Conservation (phyloP, 2,113 vertebrate genomes). For the Ctenodactylus gundi region DNA sequence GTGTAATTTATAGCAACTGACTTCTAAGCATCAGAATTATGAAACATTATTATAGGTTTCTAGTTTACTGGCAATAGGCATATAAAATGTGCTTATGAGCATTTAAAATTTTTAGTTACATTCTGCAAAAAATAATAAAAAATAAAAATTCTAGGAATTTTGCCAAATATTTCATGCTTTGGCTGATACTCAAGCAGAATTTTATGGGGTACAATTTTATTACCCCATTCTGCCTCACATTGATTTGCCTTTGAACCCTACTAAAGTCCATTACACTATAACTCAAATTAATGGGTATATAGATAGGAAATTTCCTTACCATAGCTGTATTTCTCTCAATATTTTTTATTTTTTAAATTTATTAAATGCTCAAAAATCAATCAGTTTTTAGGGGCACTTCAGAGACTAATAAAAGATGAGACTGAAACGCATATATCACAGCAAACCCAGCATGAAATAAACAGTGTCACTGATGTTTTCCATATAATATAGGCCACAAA, state of each 20-base stretch:
- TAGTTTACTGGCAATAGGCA: slow-evolving; percentile 51
- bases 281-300: slow-evolving; percentile 62
- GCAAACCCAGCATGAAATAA: background rate
- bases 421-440: background rate
- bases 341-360: slow-evolving; percentile 69
- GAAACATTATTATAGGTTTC: slow-evolving; percentile 7
- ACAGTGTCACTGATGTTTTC: background rate
- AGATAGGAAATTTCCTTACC: slow-evolving; percentile 62
- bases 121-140: slow-evolving; percentile 35
- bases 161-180: slow-evolving; percentile 68
- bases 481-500: background rate
- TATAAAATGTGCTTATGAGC: slow-evolving; percentile 47
- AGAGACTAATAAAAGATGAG: slow-evolving; percentile 44
- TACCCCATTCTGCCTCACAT: slow-evolving; percentile 54
- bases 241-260: slow-evolving; percentile 72
- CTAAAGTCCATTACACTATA: slow-evolving; percentile 57
- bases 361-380: slow-evolving; percentile 51
- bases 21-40: slow-evolving; percentile 28
- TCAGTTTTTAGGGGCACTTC: slow-evolving; percentile 47
- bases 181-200: slow-evolving; percentile 53
- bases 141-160: slow-evolving; percentile 39
- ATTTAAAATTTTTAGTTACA: slow-evolving; percentile 50
- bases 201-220: slow-evolving; percentile 70
- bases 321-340: slow-evolving; percentile 52
- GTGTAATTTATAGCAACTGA: background rate